Conservation (phyloP, 2,113 vertebrate species). For the Passer montanus region DNA sequence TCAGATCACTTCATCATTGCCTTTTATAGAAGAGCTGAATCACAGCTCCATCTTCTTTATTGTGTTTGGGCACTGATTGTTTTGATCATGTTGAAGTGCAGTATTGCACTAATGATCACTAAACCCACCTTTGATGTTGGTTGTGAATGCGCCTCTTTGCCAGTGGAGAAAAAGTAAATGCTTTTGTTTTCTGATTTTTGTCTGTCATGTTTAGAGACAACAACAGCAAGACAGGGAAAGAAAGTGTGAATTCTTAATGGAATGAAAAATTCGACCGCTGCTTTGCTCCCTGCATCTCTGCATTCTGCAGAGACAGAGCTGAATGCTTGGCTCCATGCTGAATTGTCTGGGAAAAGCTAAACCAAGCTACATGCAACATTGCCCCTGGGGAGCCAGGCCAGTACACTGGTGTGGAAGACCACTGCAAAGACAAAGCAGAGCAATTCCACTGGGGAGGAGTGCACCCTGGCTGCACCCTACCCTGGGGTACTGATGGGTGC, state of each 20-base stretch:
- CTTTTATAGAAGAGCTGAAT: constrained; percentile 19
- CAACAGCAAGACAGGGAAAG: not conserved
- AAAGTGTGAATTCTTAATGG: constrained; percentile 18
- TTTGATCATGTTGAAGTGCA: not conserved
- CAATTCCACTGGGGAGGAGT: not conserved
- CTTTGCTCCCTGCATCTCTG: not conserved
- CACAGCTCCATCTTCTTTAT: not conserved
- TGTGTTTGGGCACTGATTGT: not conserved
- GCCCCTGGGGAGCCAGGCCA: fast-evolving
- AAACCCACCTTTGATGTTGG: constrained; percentile 42
- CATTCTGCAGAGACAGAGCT: not conserved
- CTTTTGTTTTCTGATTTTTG: constrained; percentile 46
- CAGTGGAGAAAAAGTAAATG: constrained; percentile 3
- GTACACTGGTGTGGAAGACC: not conserved
- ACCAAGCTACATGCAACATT: not conserved
- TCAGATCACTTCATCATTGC: not conserved
- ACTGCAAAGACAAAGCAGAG: not conserved
- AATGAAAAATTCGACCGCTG: not conserved
- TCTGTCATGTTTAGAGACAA: constrained; percentile 33
- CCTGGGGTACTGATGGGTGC: fast-evolving
- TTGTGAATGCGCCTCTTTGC: not conserved
- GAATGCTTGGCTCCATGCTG: not conserved
- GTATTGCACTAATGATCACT: not conserved
- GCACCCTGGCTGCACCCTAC: not conserved
- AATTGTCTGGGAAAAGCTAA: not conserved